Conservation (phyloP, 2,888 invertebrate genomes). For the Xestia ashworthii region DNA sequence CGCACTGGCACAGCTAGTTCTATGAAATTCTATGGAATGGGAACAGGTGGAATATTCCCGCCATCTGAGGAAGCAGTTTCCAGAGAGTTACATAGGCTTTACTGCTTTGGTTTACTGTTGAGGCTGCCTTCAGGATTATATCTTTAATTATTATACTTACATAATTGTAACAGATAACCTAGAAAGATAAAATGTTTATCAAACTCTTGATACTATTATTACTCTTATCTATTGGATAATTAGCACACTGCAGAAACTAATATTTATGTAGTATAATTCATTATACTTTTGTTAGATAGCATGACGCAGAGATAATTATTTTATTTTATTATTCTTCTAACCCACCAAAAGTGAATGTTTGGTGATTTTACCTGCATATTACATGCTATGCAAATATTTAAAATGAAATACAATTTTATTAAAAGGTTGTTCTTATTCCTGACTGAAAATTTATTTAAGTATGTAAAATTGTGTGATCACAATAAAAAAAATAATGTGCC, state of each 20-base stretch:
- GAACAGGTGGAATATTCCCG: neutral
- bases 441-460: constrained; percentile 57
- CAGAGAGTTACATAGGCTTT: neutral
- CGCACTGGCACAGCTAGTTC: neutral
- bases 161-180: constrained; percentile 10
- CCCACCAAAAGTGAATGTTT: neutral
- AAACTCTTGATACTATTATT: constrained; percentile 9
- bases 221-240: constrained; percentile 40
- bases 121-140: neutral
- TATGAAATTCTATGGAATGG: neutral
- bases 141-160: neutral
- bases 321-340: neutral
- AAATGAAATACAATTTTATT: constrained; percentile 38
- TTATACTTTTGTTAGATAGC: constrained; percentile 11
- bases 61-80: neutral
- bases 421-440: constrained; percentile 53
- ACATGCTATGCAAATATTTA: constrained; percentile 23
- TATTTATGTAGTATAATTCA: constrained; percentile 11
- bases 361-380: constrained; percentile 22
- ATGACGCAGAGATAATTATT: constrained; percentile 9
- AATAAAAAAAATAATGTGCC: constrained; percentile 40
- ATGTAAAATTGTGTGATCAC: constrained; percentile 32
- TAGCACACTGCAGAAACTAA: constrained; percentile 15
- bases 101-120: neutral
- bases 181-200: constrained; percentile 40